phyloP scores from a whole-genome alignment of 92 coral and sea anemone genomes.

The Bergia puertoricense region DNA sequence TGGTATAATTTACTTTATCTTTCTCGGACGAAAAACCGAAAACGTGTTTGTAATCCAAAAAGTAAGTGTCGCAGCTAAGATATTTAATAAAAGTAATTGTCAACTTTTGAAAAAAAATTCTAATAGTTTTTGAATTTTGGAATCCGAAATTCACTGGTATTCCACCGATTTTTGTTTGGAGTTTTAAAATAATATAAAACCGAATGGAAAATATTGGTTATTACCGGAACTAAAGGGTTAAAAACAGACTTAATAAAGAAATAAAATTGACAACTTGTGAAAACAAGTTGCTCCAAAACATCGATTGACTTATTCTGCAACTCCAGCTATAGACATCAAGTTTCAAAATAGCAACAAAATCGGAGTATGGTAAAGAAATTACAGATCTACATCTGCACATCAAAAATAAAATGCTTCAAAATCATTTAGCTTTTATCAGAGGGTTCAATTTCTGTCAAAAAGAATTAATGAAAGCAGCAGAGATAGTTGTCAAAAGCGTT shows the following conservation, averaged over 20 bases:
- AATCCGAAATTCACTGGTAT: not conserved
- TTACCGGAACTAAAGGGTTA: slow-evolving; percentile 19
- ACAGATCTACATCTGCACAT: not conserved
- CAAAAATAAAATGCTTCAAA: not conserved
- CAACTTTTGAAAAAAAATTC: not conserved
- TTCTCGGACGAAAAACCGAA: not conserved
- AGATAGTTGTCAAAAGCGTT: slow-evolving; percentile 15
- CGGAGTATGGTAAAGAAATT: not conserved
- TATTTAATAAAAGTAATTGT: not conserved
- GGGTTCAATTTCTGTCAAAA: slow-evolving; percentile 5
- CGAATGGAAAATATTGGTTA: not conserved
- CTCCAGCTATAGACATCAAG: not conserved
- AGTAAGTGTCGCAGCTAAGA: not conserved
- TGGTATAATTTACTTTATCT: slow-evolving; percentile 21
- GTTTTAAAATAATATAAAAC: not conserved
- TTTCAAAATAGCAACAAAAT: not conserved
- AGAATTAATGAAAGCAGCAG: not conserved
- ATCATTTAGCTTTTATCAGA: not conserved
- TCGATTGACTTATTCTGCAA: not conserved
- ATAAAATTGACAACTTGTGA: not conserved
- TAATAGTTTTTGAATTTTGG: not conserved
- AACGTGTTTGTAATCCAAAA: no score
- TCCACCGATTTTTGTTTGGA: not conserved
- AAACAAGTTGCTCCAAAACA: slow-evolving; percentile 14
- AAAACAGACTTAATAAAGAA: slow-evolving; percentile 15